Evolutionary conservation across 2,113 vertebrate genomes (phyloP).

Genomic region (Salminus brasiliensis): DNA sequence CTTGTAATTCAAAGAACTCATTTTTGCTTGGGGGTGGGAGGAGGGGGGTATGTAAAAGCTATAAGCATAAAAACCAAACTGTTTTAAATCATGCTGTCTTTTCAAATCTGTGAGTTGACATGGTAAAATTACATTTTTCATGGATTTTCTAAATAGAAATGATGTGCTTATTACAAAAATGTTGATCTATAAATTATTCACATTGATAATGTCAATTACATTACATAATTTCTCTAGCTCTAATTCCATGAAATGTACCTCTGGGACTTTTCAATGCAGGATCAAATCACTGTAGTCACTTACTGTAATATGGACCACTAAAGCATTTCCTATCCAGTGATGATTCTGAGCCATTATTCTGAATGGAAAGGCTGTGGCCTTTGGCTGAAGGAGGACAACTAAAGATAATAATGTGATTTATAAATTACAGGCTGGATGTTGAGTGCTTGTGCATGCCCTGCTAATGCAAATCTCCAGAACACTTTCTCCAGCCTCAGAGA

Average conservation of each 20-base stretch:
- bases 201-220: background rate
- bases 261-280: slow-evolving; percentile 3
- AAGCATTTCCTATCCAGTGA: slow-evolving; percentile 9
- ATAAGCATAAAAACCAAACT: too few relatives aligned
- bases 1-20: too few relatives aligned
- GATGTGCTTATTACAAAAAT: background rate
- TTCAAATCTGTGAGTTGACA: too few relatives aligned
- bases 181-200: background rate
- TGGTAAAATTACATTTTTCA: too few relatives aligned
- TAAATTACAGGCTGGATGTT: slow-evolving; percentile 32
- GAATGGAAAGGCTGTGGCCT: slow-evolving; percentile 6
- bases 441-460: slow-evolving; percentile 9
- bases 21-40: too few relatives aligned
- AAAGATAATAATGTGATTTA: slow-evolving; percentile 45
- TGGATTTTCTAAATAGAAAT: too few relatives aligned
- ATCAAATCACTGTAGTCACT: slow-evolving; percentile 3
- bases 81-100: too few relatives aligned
- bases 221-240: background rate
- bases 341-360: slow-evolving; percentile 22
- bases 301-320: background rate
- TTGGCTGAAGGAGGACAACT: slow-evolving; percentile 25
- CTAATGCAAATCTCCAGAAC: slow-evolving; percentile 29
- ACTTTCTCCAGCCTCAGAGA: slow-evolving; percentile 8
- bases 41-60: too few relatives aligned
- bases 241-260: slow-evolving; percentile 32